Base-by-base conservation (phyloP, 2,797 vertebrate species). In the Hippopotamyrus pictus region DNA sequence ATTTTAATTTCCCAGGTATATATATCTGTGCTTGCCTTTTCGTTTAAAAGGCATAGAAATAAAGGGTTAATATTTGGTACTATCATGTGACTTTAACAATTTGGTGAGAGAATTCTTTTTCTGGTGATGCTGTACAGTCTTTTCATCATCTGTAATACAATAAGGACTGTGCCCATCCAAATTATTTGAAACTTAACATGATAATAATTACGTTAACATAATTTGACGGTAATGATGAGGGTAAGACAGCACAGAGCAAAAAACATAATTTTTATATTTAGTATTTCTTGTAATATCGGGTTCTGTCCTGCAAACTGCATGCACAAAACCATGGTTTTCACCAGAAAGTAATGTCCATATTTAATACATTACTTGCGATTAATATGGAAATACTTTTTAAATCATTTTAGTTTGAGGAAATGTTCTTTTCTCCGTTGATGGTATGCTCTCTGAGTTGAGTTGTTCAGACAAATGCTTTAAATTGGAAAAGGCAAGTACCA, bases 71-170 rank as follows among this genome's bases (percentile, higher is more conserved):
- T 89, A 48, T 79, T 88, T 79, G 62, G 51, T 53, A 48, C 22
- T 41, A 51, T 88, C 50, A 62, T 65, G 87, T 46, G 73, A 88
- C 88, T 88, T 88, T 76, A 88, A 51, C 69, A 48, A 88, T 88
- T 79, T 88, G 50, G 46, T 88, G 48, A 88, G 37, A 22, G 41
- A 22, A 19, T 88, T 41, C 19, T 62, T 88, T 51, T 85, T 48
- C 82, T 50, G 48, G 48, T 85, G 22, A 85, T 51, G 48, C 48
- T 85, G 41, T 14, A 50, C 44, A 51, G 44, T n/a, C 11, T 51
- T 85, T 22, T 50, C 19, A 85, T 44, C 11, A n/a, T 51, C 44
- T 85, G 82, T 29, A 25, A 46, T 51, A 51, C 8, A 85, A 11
- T 85, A 29, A 25, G 69, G 33, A 73, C 69, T 37, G 69, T 12